Conservation (phyloP, 53 echinoderm and acorn worm genomes). For the Holothuria scabra region DNA sequence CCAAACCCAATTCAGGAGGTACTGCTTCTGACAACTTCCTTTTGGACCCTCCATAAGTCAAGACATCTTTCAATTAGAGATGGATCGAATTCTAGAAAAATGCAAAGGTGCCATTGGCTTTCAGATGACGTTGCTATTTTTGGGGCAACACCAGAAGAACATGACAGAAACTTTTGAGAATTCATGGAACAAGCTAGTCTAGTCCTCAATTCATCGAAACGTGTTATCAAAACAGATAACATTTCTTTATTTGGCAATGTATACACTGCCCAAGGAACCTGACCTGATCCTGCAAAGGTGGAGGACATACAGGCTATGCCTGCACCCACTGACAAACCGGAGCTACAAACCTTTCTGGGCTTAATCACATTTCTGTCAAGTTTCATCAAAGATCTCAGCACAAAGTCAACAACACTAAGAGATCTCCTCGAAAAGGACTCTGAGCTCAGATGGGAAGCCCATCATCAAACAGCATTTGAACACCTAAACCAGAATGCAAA, state of each 20-base stretch:
- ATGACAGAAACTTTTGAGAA: constrained; percentile 34
- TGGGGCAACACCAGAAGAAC: constrained; percentile 46
- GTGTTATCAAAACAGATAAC: constrained; percentile 51
- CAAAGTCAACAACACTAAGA: constrained; percentile 49
- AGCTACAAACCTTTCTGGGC: constrained; percentile 64
- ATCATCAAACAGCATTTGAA: constrained; percentile 50
- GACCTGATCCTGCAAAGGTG: constrained; percentile 59
- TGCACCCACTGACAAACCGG: constrained; percentile 55
- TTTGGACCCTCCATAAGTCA: constrained; percentile 49
- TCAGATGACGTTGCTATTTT: constrained; percentile 49
- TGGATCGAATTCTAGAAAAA: constrained; percentile 53
- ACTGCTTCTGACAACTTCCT: constrained; percentile 33
- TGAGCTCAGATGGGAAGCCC: constrained; percentile 55
- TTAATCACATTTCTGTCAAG: constrained; percentile 51
- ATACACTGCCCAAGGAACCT: constrained; percentile 58
- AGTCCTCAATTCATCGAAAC: constrained; percentile 70
- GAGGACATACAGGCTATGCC: constrained; percentile 50
- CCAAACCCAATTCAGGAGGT: constrained; percentile 58
- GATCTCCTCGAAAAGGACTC: constrained; percentile 61
- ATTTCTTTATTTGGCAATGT: constrained; percentile 61
- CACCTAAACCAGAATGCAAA: constrained; percentile 48
- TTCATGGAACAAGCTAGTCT: constrained; percentile 50
- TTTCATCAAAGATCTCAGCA: constrained; percentile 57
- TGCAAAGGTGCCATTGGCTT: constrained; percentile 38
- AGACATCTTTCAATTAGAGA: constrained; percentile 60